Evolutionary conservation across 2,797 vertebrate species (phyloP).

Genomic region (Amphiprion clarkii): DNA sequence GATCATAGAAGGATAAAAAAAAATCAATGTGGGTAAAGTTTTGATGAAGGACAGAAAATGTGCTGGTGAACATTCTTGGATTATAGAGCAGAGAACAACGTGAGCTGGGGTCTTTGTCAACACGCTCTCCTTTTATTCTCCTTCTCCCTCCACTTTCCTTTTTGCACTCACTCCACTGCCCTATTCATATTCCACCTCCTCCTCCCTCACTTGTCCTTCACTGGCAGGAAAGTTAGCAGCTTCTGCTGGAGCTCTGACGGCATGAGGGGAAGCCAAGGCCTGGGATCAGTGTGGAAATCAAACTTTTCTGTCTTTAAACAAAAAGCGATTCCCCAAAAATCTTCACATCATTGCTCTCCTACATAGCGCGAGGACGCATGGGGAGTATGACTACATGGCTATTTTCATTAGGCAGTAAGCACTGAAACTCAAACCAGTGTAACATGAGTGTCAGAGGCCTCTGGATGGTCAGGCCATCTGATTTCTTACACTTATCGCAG

Average conservation of each 20-base stretch:
- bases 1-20: conserved; percentile 45
- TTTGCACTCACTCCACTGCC: conserved; percentile 72
- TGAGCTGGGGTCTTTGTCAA: conserved; percentile 73
- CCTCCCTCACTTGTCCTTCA: conserved; percentile 73
- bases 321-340: conserved; percentile 4
- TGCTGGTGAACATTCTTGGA: conserved; percentile 58
- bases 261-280: conserved; percentile 43
- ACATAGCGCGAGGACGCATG: conserved; percentile 31
- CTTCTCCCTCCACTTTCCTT: conserved; percentile 69
- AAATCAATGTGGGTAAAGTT: conserved; percentile 51
- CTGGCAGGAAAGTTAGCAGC: conserved; percentile 76
- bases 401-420: conserved; percentile 71
- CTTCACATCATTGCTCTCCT: neutral
- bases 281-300: conserved; percentile 32
- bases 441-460: conserved; percentile 73
- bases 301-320: conserved; percentile 25
- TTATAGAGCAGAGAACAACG: conserved; percentile 64
- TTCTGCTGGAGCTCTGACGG: conserved; percentile 57
- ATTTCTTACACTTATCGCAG: conserved; percentile 71
- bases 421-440: conserved; percentile 79
- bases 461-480: conserved; percentile 53
- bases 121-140: conserved; percentile 69
- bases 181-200: conserved; percentile 77
- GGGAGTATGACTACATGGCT: conserved; percentile 60
- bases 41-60: conserved; percentile 56